These are phyloP conservation scores for Poecilia gillii DNA, from an alignment of 2,797 vertebrate species.

Conservation along the genomic window DNA sequence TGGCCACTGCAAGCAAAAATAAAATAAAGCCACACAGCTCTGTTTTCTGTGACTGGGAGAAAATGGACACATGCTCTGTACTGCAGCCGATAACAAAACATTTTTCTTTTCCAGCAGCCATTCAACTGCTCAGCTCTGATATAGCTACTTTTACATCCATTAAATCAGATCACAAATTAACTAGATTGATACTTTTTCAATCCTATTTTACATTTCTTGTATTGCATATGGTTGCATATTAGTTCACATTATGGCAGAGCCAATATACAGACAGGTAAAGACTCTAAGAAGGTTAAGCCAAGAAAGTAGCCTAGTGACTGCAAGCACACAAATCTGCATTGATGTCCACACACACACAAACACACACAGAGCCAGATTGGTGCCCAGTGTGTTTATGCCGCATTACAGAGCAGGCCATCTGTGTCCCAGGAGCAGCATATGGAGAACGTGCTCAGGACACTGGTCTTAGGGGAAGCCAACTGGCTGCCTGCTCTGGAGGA, in stretches of 20 bases:
- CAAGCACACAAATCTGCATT: constrained; percentile 37
- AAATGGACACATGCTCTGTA: too few relatives aligned
- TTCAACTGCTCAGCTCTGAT: neutral
- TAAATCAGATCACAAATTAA: neutral
- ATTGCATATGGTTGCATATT: neutral
- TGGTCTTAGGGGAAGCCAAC: constrained; percentile 55
- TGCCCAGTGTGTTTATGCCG: constrained; percentile 58
- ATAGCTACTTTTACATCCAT: neutral
- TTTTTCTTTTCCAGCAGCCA: too few relatives aligned
- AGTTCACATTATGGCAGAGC: neutral
- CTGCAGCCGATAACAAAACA: too few relatives aligned
- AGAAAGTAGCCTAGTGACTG: constrained; percentile 18
- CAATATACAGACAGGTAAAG: neutral
- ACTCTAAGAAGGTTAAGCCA: constrained; percentile 48
- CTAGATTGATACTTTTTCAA: neutral
- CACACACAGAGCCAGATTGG: constrained; percentile 36
- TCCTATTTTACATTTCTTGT: neutral
- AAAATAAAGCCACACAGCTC: too few relatives aligned
- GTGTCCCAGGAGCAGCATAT: constrained; percentile 76
- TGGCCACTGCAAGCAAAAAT: too few relatives aligned
- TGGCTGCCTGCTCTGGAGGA: constrained; percentile 36
- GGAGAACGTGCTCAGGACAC: constrained; percentile 58
- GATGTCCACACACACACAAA: constrained; percentile 20
- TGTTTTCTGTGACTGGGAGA: too few relatives aligned
- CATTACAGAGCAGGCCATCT: constrained; percentile 78